Evolutionary conservation across 2,797 vertebrate genomes (phyloP), one percentile per base, ranked within the genome.

Genomic region (Cuniculus paca): DNA sequence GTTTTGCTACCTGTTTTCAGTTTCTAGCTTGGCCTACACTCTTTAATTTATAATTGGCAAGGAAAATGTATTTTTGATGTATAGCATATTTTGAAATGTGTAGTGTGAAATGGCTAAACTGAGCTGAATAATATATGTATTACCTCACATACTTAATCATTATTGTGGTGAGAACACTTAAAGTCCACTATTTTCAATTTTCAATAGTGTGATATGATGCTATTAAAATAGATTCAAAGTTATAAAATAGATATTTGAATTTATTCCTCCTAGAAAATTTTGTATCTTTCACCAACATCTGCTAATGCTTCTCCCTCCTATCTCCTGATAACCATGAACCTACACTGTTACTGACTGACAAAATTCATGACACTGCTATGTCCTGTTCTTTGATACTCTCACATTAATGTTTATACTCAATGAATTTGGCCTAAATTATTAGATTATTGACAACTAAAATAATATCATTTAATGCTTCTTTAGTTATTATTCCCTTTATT

Each of bases 381-480:
- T 75, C 61, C 22, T 45, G 34, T 36, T 93, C 28, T 91, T 22
- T 88, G 61, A 68, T 42, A 82, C 36, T 68, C 87, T 93, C 72
- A 82, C 26, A 48, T 65, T 28, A 39, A 34, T 68, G 72, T 88
- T 96, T 78, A 77, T 56, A 81, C 20, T 83, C n/a, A 95, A 80
- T 72, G 91, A 81, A 91, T 58, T 22, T 79, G 5, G 20, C 9
- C 81, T 84, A 88, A 82, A 82, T 85, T 88, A 91, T 28, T 94
- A n/a, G 11, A 52, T 68, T 85, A 36, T 16, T 86, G 28, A 78
- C 26, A 52, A 84, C 77, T 86, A 92, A 78, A 92, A 91, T 45
- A 50, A 80, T 39, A 26, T 58, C 86, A 48, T 45, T 75, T 95
- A 95, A 77, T 63, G 74, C 13, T 34, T 48, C 45, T 92, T 91